Evolutionary conservation across 2,888 invertebrate genomes (phyloP).

Genomic region (Drosophila aldrichi): DNA sequence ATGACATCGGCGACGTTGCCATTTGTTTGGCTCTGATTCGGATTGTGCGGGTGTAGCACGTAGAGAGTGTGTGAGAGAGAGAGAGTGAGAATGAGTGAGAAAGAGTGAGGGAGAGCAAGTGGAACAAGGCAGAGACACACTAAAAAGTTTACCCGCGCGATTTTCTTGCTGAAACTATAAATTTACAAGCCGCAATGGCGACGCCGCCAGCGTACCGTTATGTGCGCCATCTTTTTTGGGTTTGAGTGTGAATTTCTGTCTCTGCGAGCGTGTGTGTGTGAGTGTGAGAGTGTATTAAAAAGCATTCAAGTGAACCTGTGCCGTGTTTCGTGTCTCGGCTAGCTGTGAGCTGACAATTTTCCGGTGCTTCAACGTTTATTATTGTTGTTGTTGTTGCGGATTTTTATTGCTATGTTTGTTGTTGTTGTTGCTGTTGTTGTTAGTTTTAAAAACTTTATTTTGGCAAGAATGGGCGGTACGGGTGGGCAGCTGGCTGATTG

Average conservation of each 20-base stretch:
- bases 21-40: slow-evolving; percentile 60
- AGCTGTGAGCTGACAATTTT: slow-evolving; percentile 66
- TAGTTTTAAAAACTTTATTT: slow-evolving; percentile 70
- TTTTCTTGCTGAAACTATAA: slow-evolving; percentile 75
- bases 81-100: not conserved
- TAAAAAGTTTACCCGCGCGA: slow-evolving; percentile 72
- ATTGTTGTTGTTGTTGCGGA: slow-evolving; percentile 44
- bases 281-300: slow-evolving; percentile 68
- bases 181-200: slow-evolving; percentile 73
- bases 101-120: not conserved
- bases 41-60: slow-evolving; percentile 37
- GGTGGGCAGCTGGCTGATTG: slow-evolving; percentile 50
- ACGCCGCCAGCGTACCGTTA: slow-evolving; percentile 36
- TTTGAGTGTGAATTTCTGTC: slow-evolving; percentile 12
- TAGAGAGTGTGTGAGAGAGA: not conserved
- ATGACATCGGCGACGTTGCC: slow-evolving; percentile 64
- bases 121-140: slow-evolving; percentile 20
- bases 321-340: slow-evolving; percentile 56
- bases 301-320: slow-evolving; percentile 62
- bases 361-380: slow-evolving; percentile 62
- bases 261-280: not conserved
- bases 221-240: slow-evolving; percentile 39
- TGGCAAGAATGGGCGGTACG: slow-evolving; percentile 10
- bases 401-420: slow-evolving; percentile 66
- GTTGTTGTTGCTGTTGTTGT: slow-evolving; percentile 28